Base-by-base conservation (phyloP, 2,797 vertebrate genomes). In the Rhabdophis nuchalis region DNA sequence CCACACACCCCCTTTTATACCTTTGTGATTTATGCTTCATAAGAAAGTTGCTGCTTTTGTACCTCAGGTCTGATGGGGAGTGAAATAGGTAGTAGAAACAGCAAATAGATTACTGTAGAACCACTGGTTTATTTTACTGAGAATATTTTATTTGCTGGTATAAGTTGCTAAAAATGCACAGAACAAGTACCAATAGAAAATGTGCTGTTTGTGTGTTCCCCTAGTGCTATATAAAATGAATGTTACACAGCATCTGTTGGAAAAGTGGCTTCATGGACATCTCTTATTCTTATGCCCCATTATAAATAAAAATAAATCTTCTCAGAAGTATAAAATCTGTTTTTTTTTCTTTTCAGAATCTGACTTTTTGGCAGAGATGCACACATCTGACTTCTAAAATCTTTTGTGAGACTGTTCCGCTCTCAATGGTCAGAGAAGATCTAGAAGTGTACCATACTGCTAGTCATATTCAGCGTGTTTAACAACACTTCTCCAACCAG, bases 231-330 rank as follows among this genome's bases (percentile, higher is more conserved):
- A 98, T 97, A 98, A 98, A 98, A 98, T 97, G 97, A 97, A 97
- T 87, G 97, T 97, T 97, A 97, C 96, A 97, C 97, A 98, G 97
- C 97, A 92, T 97, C 97, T 97, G 97, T 97, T 98, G 97, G 97
- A 98, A 98, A 98, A 98, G 97, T 97, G 97, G 97, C 97, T 97
- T 97, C 96, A 94, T 92, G 97, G 97, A 97, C 97, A 98, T 97
- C 95, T 97, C 96, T 97, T 96, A 97, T 95, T 97, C 41, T 97
- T 96, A 97, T 98, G 97, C 97, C 97, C 97, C 96, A 92, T 97
- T 97, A 98, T 98, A 98, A 98, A 98, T 98, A 98, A 98, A 98
- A 98, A 98, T 98, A 98, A 98, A 98, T 97, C 97, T 98, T 98
- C 97, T 98, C 97, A 97, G 97, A 97, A 98, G 97, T 98, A 98